Conservation (phyloP, 2,888 invertebrate genomes). For the Portevinia maculata region DNA sequence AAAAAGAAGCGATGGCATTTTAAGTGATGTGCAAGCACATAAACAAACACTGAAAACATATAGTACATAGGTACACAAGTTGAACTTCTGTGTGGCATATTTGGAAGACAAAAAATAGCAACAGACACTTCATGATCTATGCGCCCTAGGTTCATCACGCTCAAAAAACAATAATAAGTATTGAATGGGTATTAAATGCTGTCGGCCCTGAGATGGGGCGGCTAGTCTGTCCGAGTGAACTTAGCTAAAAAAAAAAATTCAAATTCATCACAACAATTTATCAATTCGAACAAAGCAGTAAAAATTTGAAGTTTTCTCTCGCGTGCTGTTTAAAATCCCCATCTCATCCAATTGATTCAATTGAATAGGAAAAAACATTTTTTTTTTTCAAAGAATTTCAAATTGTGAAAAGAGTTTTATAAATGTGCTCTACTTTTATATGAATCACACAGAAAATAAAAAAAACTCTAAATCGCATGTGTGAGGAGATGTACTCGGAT, state of each 20-base stretch:
- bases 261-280: slow-evolving; percentile 31
- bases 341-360: slow-evolving; percentile 25
- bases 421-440: slow-evolving; percentile 24
- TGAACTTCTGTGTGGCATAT: slow-evolving; percentile 20
- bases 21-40: too few relatives aligned
- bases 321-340: slow-evolving; percentile 2
- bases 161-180: neutral
- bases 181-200: slow-evolving; percentile 23
- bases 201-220: slow-evolving; percentile 1
- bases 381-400: neutral
- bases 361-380: slow-evolving; percentile 9
- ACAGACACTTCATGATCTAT: slow-evolving; percentile 3
- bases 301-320: slow-evolving; percentile 13
- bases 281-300: slow-evolving; percentile 38
- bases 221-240: slow-evolving; percentile 28
- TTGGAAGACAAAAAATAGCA: slow-evolving; percentile 30
- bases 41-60: too few relatives aligned
- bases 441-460: slow-evolving; percentile 25
- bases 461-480: slow-evolving; percentile 2
- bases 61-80: slow-evolving; percentile 11
- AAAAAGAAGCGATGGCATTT: too few relatives aligned
- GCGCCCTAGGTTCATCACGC: neutral
- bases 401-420: slow-evolving; percentile 8
- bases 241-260: slow-evolving; percentile 6
- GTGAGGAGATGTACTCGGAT: slow-evolving; percentile 27